These are phyloP conservation scores for Channallabes apus DNA, from an alignment of 2,797 vertebrate species.

Conservation along the genomic window DNA sequence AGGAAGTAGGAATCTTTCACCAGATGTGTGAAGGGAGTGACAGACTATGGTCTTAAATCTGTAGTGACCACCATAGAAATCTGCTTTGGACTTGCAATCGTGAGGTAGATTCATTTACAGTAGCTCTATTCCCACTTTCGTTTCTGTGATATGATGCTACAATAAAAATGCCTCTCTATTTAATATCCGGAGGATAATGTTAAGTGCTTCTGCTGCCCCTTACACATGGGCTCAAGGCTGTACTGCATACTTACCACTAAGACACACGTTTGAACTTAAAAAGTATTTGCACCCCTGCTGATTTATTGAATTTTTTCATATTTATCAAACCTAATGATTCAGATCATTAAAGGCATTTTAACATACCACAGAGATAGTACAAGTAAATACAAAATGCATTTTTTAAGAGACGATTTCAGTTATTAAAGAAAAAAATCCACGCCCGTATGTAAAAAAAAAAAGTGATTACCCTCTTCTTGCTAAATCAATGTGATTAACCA, in stretches of 20 bases:
- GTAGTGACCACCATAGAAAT: not conserved
- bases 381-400: too few species aligned
- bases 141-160: not conserved
- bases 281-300: too few species aligned
- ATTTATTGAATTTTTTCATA: too few species aligned
- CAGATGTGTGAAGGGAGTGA: slow-evolving; percentile 40
- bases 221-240: not conserved
- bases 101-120: not conserved
- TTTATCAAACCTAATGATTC: too few species aligned
- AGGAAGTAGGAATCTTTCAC: slow-evolving; percentile 40
- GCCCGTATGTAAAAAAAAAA: too few species aligned
- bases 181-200: not conserved
- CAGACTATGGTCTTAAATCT: slow-evolving; percentile 26
- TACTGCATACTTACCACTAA: not conserved
- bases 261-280: slow-evolving; percentile 9
- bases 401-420: too few species aligned
- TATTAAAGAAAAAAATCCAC: too few species aligned
- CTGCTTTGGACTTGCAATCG: not conserved
- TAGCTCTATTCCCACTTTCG: not conserved
- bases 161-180: not conserved
- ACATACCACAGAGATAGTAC: too few species aligned
- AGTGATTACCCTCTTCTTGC: too few species aligned
- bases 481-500: too few species aligned
- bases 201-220: not conserved
- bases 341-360: too few species aligned